A percentile compares a stretch with the other conserved stretches of the same genome.
These are phyloP conservation scores for Brenthis daphne DNA, from an alignment of 2,888 invertebrate species.

Conservation along the genomic window DNA sequence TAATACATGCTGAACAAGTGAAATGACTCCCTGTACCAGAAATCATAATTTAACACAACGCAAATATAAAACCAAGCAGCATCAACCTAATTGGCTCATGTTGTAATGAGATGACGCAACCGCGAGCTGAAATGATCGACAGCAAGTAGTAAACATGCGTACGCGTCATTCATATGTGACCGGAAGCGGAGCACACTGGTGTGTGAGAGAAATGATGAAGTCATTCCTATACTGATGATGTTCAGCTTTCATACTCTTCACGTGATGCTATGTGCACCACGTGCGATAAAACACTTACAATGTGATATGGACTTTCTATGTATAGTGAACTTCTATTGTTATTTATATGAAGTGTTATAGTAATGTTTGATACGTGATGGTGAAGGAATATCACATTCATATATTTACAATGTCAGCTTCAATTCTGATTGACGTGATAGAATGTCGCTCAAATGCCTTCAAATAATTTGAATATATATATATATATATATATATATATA, in stretches of 20 bases:
- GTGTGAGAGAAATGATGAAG: constrained; percentile 64
- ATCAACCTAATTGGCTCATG: constrained; percentile 37
- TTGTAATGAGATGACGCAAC: constrained; percentile 62
- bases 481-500: too few relatives aligned
- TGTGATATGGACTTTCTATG: background rate
- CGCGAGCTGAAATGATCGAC: constrained; percentile 67
- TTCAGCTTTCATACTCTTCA: constrained; percentile 37
- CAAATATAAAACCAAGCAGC: constrained; percentile 18
- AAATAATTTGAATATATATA: too few relatives aligned
- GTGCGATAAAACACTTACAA: constrained; percentile 22
- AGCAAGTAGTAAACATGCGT: constrained; percentile 74
- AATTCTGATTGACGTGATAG: constrained; percentile 2
- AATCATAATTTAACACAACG: background rate
- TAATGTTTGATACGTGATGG: background rate
- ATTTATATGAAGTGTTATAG: background rate
- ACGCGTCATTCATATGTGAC: constrained; percentile 72
- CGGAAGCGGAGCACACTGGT: constrained; percentile 51
- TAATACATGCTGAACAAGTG: too few relatives aligned
- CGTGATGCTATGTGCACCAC: constrained; percentile 55
- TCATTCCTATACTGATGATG: constrained; percentile 63
- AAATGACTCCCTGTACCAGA: too few relatives aligned
- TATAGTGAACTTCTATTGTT: constrained; percentile 2
- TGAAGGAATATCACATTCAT: background rate
- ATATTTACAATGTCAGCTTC: background rate
- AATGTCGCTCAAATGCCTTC: background rate